These are phyloP conservation scores for Crocuta crocuta DNA, from an alignment of 2,113 vertebrate species.

Conservation along the genomic window DNA sequence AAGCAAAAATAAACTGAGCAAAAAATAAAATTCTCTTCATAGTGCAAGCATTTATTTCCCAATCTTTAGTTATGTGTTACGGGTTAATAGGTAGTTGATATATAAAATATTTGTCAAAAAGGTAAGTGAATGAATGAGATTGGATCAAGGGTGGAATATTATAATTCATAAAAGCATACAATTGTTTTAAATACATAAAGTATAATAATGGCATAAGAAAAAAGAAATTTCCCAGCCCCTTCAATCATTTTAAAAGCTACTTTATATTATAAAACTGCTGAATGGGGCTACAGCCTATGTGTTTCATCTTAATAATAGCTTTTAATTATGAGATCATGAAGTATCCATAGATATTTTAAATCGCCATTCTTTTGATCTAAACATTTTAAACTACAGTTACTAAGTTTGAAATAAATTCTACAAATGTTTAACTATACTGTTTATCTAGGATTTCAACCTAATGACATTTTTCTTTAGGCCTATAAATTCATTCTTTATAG, in stretches of 20 bases:
- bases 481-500: neutral
- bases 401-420: constrained; percentile 15
- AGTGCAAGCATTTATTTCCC: neutral
- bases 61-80: neutral
- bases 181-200: neutral
- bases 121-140: neutral
- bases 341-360: neutral
- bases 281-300: neutral
- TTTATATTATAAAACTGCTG: neutral
- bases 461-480: neutral
- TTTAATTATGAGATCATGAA: neutral
- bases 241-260: neutral
- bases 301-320: neutral
- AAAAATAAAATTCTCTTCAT: neutral
- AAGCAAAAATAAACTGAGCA: constrained; percentile 32
- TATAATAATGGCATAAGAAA: neutral
- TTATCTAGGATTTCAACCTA: neutral
- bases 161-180: neutral
- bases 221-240: neutral
- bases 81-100: neutral
- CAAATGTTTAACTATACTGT: neutral
- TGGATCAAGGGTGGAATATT: neutral
- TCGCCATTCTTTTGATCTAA: neutral
- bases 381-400: neutral
- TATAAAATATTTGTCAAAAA: neutral